phyloP scores from a whole-genome alignment of 1,140 invertebrate genomes.

The Solenopsis invicta region DNA sequence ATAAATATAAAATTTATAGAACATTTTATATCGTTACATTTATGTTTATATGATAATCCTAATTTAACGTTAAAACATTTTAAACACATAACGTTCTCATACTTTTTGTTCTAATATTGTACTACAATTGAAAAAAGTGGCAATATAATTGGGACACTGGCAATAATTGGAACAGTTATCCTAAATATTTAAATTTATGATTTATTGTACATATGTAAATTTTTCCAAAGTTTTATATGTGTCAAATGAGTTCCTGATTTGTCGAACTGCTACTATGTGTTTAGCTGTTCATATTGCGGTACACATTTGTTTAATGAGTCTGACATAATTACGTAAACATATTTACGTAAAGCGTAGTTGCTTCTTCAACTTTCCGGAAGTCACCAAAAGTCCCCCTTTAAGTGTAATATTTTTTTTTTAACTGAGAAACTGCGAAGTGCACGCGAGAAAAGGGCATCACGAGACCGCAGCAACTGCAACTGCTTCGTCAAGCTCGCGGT shows the following conservation, averaged over 20 bases:
- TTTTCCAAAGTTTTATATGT: not conserved
- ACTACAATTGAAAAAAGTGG: no score
- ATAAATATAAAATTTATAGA: no score
- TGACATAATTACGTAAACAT: constrained; percentile 67
- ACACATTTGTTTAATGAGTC: constrained; percentile 45
- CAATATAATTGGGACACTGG: no score
- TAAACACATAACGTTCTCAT: no score
- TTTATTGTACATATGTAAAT: not conserved
- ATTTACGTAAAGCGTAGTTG: constrained; percentile 53
- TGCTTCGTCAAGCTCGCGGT: constrained; percentile 59
- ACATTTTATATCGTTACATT: no score
- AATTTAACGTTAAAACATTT: no score
- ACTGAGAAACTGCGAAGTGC: constrained; percentile 47
- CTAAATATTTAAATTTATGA: not conserved
- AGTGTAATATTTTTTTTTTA: constrained; percentile 47
- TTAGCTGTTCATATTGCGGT: not conserved
- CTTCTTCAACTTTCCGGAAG: constrained; percentile 56
- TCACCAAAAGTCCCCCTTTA: constrained; percentile 4
- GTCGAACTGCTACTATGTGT: not conserved
- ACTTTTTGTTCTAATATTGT: no score
- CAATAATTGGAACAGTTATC: no score
- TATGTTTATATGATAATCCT: no score
- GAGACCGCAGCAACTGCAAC: constrained; percentile 54
- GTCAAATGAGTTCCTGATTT: not conserved
- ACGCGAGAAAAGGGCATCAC: constrained; percentile 22